Conservation (phyloP, 2,797 vertebrate species). For the Enteromius fasciolatus region DNA sequence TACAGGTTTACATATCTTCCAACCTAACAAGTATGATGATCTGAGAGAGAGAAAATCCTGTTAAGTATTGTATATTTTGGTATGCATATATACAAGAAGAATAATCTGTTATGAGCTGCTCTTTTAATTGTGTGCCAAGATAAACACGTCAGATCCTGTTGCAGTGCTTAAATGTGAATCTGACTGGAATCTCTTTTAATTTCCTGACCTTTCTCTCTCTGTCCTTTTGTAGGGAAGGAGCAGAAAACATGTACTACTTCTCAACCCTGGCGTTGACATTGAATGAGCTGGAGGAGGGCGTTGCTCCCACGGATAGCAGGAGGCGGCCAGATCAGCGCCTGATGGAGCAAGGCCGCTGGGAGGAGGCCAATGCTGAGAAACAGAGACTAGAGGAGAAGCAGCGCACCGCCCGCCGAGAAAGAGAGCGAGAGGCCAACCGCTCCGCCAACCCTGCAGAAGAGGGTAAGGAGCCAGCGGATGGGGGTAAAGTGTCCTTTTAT, state of each 20-base stretch:
- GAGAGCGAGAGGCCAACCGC: conserved; percentile 84
- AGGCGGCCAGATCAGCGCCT: conserved; percentile 89
- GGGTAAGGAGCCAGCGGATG: conserved; percentile 70
- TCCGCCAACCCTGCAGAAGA: conserved; percentile 78
- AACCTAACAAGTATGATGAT: not conserved
- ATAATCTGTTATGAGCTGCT: not conserved
- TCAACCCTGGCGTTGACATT: conserved; percentile 91
- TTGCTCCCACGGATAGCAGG: conserved; percentile 91
- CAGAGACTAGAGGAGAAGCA: conserved; percentile 95
- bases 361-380: conserved; percentile 93
- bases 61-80: too few relatives aligned
- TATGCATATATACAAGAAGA: not conserved
- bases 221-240: conserved; percentile 84
- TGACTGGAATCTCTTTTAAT: not conserved
- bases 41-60: not conserved
- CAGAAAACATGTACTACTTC: conserved; percentile 96
- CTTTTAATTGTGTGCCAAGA: not conserved
- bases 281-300: conserved; percentile 85
- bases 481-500: not conserved
- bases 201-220: not conserved
- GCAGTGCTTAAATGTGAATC: not conserved
- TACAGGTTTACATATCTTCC: not conserved
- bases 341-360: conserved; percentile 95
- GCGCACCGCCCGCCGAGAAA: conserved; percentile 80
- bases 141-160: not conserved